Percentiles rank a stretch among this genome's conserved stretches.
These are phyloP conservation scores for Ecliptopera silaceata DNA, from an alignment of 2,888 invertebrate genomes.

Conservation along the genomic window DNA sequence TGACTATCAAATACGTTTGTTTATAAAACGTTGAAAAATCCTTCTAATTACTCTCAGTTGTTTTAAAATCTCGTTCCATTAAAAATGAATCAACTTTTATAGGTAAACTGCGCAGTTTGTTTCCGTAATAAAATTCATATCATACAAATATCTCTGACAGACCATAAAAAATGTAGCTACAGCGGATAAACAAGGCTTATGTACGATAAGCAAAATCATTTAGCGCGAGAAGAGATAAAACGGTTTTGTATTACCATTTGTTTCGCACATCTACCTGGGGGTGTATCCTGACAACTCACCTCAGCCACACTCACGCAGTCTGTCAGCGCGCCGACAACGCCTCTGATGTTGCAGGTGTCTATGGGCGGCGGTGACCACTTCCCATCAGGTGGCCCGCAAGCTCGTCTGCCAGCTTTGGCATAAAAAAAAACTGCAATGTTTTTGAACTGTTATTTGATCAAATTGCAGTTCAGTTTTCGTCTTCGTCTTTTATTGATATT, in stretches of 20 bases:
- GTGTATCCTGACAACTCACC: too few relatives aligned
- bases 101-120: constrained; percentile 8
- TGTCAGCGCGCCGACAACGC: too few relatives aligned
- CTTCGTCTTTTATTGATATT: too few relatives aligned
- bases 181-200: constrained; percentile 36
- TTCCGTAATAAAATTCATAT: constrained; percentile 27
- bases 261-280: constrained; percentile 35
- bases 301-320: too few relatives aligned
- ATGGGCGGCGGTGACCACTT: too few relatives aligned
- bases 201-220: constrained; percentile 42
- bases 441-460: too few relatives aligned
- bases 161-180: constrained; percentile 36
- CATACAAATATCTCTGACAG: constrained; percentile 32
- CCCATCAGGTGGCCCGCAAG: too few relatives aligned
- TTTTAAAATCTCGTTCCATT: constrained; percentile 3
- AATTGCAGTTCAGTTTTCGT: too few relatives aligned
- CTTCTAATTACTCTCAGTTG: neutral
- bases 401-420: too few relatives aligned
- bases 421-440: too few relatives aligned
- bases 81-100: constrained; percentile 11
- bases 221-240: constrained; percentile 38
- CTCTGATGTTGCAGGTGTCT: too few relatives aligned
- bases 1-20: neutral
- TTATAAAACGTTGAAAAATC: neutral
- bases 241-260: constrained; percentile 36